Evolutionary conservation across 2,113 vertebrate species (phyloP).

Genomic region (Crypturellus undulatus): DNA sequence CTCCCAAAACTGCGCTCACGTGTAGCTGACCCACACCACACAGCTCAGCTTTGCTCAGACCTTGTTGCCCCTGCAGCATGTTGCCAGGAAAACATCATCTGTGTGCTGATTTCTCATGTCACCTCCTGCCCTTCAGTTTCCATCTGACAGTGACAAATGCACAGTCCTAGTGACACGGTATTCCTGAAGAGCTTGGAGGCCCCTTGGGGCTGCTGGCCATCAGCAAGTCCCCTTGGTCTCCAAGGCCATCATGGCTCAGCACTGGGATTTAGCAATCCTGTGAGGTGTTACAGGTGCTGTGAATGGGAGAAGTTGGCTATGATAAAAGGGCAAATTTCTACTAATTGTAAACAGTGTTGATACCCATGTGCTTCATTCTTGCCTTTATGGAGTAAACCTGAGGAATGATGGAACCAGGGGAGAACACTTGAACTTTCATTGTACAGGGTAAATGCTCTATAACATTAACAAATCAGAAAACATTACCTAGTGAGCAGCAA

Average conservation of each 20-base stretch:
- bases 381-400: conserved; percentile 16
- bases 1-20: background rate
- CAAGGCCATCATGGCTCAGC: background rate
- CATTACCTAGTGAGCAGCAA: conserved; percentile 44
- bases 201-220: background rate
- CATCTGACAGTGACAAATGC: background rate
- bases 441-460: conserved; percentile 48
- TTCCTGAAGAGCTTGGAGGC: background rate
- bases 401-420: conserved; percentile 29
- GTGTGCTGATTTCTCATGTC: background rate
- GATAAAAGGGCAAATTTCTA: conserved; percentile 21
- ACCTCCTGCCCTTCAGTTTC: background rate
- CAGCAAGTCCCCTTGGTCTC: background rate
- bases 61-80: background rate
- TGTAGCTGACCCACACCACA: background rate
- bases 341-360: background rate
- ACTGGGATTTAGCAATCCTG: background rate
- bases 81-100: background rate
- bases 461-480: conserved; percentile 66
- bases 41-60: background rate
- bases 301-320: background rate
- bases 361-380: background rate
- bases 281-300: background rate
- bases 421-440: conserved; percentile 45
- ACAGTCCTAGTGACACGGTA: background rate